Conservation (phyloP, 2,113 vertebrate species). For the Pelecanus crispus region DNA sequence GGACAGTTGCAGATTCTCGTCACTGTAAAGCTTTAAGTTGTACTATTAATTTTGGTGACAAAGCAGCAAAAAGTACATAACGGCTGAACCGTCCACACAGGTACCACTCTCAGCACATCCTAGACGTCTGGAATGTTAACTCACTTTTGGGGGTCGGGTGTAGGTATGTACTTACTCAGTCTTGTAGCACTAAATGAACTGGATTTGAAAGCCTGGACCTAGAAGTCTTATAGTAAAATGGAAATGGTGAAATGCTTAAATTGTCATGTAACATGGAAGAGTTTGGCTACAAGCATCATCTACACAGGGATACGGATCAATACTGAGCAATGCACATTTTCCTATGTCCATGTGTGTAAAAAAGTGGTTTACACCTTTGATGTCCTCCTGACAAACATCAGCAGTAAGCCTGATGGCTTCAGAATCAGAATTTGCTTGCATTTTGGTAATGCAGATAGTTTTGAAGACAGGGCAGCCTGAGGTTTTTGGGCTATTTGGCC, state of each 20-base stretch:
- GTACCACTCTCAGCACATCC: not conserved
- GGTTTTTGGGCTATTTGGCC: not conserved
- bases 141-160: not conserved
- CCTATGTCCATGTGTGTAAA: rapidly evolving
- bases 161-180: not conserved
- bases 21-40: not conserved
- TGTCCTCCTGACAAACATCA: not conserved
- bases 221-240: not conserved
- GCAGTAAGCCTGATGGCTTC: not conserved
- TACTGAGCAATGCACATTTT: not conserved
- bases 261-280: not conserved
- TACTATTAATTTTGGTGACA: not conserved
- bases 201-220: not conserved
- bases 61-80: not conserved
- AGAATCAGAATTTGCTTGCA: not conserved
- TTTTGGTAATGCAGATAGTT: not conserved
- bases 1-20: not conserved
- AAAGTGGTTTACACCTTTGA: not conserved
- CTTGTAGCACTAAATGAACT: not conserved
- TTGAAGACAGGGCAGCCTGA: rapidly evolving
- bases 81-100: not conserved
- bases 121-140: not conserved
- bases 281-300: not conserved
- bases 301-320: no score
- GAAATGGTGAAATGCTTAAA: not conserved